Conservation (phyloP, 2,888 invertebrate species). For the Cepaea hortensis region DNA sequence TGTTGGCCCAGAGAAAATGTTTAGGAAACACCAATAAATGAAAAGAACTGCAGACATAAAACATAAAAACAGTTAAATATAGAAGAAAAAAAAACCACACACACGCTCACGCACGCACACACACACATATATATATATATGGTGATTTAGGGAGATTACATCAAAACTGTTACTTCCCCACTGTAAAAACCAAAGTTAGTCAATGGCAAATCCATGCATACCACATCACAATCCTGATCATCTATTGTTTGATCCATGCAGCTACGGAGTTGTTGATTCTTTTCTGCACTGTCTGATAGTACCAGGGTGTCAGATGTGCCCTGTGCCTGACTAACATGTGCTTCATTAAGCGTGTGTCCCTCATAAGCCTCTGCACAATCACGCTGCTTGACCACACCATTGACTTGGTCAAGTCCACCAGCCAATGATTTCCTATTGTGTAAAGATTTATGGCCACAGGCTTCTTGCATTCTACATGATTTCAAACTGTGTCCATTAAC, state of each 20-base stretch:
- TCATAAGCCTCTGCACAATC: neutral
- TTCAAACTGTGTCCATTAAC: neutral
- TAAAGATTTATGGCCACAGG: neutral
- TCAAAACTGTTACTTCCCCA: slow-evolving; percentile 63
- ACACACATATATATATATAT: too few relatives aligned
- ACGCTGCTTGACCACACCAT: neutral
- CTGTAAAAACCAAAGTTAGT: slow-evolving; percentile 69
- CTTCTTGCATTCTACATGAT: neutral
- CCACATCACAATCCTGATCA: slow-evolving; percentile 27
- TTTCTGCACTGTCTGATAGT: neutral
- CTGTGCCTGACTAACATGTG: neutral
- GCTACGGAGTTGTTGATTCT: neutral
- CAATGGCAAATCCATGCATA: slow-evolving; percentile 65
- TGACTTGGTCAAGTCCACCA: too few relatives aligned
- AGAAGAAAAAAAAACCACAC: too few relatives aligned
- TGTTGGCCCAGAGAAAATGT: too few relatives aligned
- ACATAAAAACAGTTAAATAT: too few relatives aligned
- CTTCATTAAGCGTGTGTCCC: neutral
- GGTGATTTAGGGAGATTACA: slow-evolving; percentile 23
- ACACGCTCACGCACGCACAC: too few relatives aligned
- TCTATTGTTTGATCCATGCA: neutral
- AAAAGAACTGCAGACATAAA: too few relatives aligned
- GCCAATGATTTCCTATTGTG: too few relatives aligned
- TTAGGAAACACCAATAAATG: too few relatives aligned
- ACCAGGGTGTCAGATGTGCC: neutral